Evolutionary conservation across 2,888 invertebrate species (phyloP).

Genomic region (Mythimna ferrago): DNA sequence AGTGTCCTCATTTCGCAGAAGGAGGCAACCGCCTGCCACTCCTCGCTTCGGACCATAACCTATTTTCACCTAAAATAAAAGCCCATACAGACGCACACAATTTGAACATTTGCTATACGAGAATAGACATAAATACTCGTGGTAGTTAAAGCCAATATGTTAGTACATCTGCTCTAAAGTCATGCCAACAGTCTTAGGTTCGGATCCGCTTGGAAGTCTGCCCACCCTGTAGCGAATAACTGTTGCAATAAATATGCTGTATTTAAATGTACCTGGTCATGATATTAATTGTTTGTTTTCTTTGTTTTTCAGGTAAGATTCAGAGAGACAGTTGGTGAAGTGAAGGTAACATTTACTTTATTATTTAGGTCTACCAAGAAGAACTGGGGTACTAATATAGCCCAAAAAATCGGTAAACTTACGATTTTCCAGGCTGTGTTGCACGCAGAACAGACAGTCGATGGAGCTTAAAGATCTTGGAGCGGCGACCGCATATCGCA

Average conservation of each 20-base stretch:
- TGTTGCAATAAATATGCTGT: constrained; percentile 38
- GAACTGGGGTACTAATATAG: too few species aligned
- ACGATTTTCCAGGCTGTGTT: too few species aligned
- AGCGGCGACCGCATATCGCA: too few species aligned
- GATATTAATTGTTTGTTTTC: constrained; percentile 39
- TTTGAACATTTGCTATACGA: constrained; percentile 9
- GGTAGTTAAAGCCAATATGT: constrained; percentile 50
- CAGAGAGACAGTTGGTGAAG: constrained; percentile 18
- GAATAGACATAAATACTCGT: constrained; percentile 42
- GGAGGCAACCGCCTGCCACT: too few species aligned
- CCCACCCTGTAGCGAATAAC: constrained; percentile 46
- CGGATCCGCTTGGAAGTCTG: constrained; percentile 58
- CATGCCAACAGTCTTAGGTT: constrained; percentile 61
- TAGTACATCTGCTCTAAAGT: constrained; percentile 57
- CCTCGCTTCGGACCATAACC: too few species aligned
- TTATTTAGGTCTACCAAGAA: background rate
- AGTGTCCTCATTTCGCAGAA: too few species aligned
- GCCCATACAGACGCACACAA: background rate
- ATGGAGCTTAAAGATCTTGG: too few species aligned
- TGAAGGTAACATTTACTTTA: constrained; percentile 34
- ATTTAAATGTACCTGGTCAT: constrained; percentile 15
- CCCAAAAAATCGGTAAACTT: too few species aligned
- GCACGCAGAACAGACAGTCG: too few species aligned
- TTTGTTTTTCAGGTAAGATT: constrained; percentile 74
- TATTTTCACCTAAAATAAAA: background rate